Conservation (phyloP, 1,140 invertebrate genomes). For the Tetranychus urticae region DNA sequence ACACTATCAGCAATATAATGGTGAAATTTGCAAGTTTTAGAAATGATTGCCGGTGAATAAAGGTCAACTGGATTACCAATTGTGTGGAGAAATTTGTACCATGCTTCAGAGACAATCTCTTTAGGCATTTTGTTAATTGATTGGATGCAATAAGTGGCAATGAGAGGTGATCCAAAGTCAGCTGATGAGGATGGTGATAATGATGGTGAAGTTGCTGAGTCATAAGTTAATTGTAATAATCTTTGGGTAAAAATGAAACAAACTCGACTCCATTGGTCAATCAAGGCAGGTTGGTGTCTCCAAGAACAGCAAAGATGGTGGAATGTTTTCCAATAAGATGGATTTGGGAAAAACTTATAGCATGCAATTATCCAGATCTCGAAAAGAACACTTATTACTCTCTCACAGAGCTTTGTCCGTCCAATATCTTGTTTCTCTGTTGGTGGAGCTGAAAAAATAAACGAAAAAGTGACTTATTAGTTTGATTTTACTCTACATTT, state of each 20-base stretch:
- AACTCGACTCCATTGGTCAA: constrained; percentile 84
- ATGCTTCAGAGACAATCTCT: constrained; percentile 71
- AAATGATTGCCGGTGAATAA: constrained; percentile 57
- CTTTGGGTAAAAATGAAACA: constrained; percentile 64
- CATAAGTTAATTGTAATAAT: constrained; percentile 27
- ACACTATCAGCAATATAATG: constrained; percentile 24
- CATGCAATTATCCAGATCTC: constrained; percentile 87
- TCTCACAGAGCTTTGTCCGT: constrained; percentile 63
- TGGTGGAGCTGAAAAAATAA: constrained; percentile 37
- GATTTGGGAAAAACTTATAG: constrained; percentile 64
- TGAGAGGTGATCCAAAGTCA: neutral
- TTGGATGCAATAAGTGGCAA: neutral
- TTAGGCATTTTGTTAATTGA: constrained; percentile 42
- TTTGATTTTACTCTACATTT: too few species aligned
- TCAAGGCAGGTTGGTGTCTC: constrained; percentile 69
- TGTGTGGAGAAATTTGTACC: constrained; percentile 77
- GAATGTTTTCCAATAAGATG: constrained; percentile 83
- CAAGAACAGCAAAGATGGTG: constrained; percentile 72
- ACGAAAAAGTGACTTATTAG: neutral
- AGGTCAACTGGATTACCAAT: constrained; percentile 82
- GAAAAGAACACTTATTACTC: constrained; percentile 74
- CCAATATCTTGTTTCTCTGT: constrained; percentile 73
- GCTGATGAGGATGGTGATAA: neutral
- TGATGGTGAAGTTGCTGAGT: neutral
- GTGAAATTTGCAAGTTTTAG: constrained; percentile 58